Conservation (phyloP, 2,888 invertebrate species). For the Dilophus febrilis region DNA sequence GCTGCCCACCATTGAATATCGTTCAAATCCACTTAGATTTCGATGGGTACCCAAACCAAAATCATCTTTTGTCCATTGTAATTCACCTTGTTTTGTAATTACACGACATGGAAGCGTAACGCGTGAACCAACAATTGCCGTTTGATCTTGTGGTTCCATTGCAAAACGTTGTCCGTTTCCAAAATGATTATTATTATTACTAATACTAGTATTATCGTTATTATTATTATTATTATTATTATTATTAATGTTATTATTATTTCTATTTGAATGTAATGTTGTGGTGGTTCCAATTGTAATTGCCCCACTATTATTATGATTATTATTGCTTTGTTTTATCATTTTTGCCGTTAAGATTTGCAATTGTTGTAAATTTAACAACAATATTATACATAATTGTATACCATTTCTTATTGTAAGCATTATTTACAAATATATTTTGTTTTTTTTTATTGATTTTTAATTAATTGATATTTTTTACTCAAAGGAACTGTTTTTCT, state of each 20-base stretch:
- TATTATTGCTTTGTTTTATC: neutral
- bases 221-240: neutral
- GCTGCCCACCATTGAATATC: conserved; percentile 92
- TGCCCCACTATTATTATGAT: too few relatives aligned
- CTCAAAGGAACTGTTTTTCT: too few relatives aligned
- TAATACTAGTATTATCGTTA: conserved; percentile 2
- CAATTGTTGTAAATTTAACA: neutral
- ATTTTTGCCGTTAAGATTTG: neutral
- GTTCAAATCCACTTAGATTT: conserved; percentile 76
- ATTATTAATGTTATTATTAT: neutral
- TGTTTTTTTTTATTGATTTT: too few relatives aligned
- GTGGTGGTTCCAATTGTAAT: too few relatives aligned
- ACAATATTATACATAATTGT: neutral
- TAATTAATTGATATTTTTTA: too few relatives aligned
- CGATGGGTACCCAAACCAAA: conserved; percentile 87
- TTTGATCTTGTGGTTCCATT: conserved; percentile 82
- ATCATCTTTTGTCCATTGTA: conserved; percentile 96
- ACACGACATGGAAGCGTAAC: conserved; percentile 83
- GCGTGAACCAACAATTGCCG: conserved; percentile 72
- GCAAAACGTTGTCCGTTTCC: conserved; percentile 82
- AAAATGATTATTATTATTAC: conserved; percentile 6
- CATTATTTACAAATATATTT: too few relatives aligned
- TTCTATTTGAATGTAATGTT: too few relatives aligned
- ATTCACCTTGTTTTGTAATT: conserved; percentile 68
- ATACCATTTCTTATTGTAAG: too few relatives aligned